Conservation (phyloP, 2,797 vertebrate species). For the Platyrinchus mystaceus region DNA sequence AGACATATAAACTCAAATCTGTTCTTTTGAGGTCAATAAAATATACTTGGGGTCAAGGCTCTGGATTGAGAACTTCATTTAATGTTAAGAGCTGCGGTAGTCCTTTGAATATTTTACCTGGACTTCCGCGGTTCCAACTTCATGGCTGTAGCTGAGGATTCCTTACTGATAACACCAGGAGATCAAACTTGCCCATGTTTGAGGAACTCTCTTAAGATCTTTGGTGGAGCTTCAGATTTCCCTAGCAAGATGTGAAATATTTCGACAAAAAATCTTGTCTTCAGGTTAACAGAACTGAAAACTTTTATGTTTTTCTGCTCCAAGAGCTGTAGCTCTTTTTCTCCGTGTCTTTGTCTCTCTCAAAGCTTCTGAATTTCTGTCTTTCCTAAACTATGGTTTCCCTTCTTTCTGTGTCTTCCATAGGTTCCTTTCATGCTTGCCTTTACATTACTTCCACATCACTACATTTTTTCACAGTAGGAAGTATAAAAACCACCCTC, state of each 20-base stretch:
- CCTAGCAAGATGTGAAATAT: background rate
- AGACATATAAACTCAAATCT: background rate
- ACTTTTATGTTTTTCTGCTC: background rate
- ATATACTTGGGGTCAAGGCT: background rate
- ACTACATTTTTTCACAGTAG: background rate
- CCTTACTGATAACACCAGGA: background rate
- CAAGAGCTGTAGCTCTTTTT: background rate
- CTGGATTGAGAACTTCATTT: background rate
- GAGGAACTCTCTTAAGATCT: background rate
- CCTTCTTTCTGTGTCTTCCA: background rate
- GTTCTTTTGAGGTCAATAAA: background rate
- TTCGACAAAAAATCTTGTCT: background rate
- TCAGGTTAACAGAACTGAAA: background rate
- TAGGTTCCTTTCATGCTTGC: background rate
- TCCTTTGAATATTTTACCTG: background rate
- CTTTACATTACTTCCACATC: background rate
- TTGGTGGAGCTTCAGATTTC: background rate
- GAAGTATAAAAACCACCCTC: background rate
- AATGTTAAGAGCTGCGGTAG: background rate
- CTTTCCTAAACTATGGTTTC: background rate
- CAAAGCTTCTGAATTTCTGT: background rate
- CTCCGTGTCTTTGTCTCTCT: background rate
- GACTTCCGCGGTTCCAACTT: background rate
- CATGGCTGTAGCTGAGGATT: background rate
- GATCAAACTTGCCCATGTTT: rapidly evolving